Evolutionary conservation across 2,888 invertebrate species (phyloP), one percentile per base, ranked within the genome.

Genomic region (Cryptus armator): DNA sequence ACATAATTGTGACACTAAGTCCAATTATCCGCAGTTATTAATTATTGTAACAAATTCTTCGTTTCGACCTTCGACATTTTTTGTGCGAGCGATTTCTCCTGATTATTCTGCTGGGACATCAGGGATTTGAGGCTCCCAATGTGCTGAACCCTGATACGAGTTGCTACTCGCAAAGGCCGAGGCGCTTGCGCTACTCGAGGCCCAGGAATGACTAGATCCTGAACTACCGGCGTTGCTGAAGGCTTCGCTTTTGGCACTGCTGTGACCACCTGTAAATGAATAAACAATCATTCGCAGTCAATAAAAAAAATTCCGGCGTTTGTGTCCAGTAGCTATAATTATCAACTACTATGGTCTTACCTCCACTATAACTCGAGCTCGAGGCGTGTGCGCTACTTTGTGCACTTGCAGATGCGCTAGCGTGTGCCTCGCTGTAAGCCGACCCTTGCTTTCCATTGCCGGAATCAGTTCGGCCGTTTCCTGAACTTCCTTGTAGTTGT

Each of bases 101-200:
- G 32, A 32, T 24, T 59, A 59, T 59, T 59, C 14, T 2, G 59
- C 29, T 14, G 59, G 29, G 29, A 59, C 59, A 0, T 59, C 14
- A n/a, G 59, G 59, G 14, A 16, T 24, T 44, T 24, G 16, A 53
- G 51, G 9, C 12, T 62, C 19, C 44, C 19, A 77, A n/a, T 68
- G 43, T 9, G 12, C 72, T 37, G 66, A 32, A 81, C 78, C 74
- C 1, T 81, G 59, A 24, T 68, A 24, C 10, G 72, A 64, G 24
- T 29, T 59, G 66, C 84, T 81, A 68, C 68, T 85, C 12, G 84
- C 78, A 43, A 19, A 74, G 24, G 84, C 84, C 10, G 84, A 85
- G 10, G 84, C 84, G 46, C 66, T 70, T 14, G 77, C 77, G 59
- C 59, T 81, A 9, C 81, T 81, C 4, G 84, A 77, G n/a, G 84